These are phyloP conservation scores for Carollia perspicillata DNA, from an alignment of 2,113 vertebrate species.

Conservation along the genomic window DNA sequence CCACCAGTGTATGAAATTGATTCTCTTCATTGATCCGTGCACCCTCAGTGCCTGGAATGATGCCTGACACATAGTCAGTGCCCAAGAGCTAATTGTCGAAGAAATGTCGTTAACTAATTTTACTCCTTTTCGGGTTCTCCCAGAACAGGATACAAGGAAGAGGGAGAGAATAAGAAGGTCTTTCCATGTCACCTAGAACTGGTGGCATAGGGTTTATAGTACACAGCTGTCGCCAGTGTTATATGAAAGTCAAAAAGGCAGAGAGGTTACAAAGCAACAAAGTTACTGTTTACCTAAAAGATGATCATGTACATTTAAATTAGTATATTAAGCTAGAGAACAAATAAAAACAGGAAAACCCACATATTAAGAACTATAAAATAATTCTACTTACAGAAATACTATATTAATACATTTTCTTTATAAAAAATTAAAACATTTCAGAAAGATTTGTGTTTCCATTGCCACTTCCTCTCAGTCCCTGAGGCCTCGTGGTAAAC, in stretches of 20 bases:
- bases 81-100: background rate
- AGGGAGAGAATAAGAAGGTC: background rate
- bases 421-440: background rate
- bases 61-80: background rate
- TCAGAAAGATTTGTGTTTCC: background rate
- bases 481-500: background rate
- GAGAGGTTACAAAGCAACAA: background rate
- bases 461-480: background rate
- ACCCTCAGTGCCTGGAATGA: background rate
- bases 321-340: background rate
- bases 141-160: background rate
- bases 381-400: background rate
- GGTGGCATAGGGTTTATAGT: background rate
- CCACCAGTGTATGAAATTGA: background rate
- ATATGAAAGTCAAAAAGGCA: background rate
- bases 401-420: background rate
- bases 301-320: background rate
- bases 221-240: background rate
- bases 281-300: background rate
- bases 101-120: background rate
- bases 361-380: background rate
- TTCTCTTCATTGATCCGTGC: background rate
- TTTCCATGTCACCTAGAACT: background rate
- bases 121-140: background rate
- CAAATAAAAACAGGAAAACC: background rate